Evolutionary conservation across 2,113 vertebrate species (phyloP).

Genomic region (Pomatorhinus ruficollis): DNA sequence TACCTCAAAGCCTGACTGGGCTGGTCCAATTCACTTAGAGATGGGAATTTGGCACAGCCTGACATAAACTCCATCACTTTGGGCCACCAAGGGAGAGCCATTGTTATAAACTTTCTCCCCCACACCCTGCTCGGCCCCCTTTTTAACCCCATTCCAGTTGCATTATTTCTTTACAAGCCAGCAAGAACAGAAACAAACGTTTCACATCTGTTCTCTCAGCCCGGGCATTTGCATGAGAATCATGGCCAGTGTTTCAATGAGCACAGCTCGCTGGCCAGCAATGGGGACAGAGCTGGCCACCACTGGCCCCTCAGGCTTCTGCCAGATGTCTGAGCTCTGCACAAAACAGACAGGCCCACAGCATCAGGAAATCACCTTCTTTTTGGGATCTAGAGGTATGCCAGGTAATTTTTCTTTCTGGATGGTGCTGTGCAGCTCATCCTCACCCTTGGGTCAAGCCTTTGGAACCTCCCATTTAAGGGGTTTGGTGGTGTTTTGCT

Average conservation of each 20-base stretch:
- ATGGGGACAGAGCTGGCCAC: constrained; percentile 61
- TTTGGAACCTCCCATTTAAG: background rate
- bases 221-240: constrained; percentile 93
- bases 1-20: constrained; percentile 27
- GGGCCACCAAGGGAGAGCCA: constrained; percentile 84
- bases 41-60: constrained; percentile 42
- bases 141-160: constrained; percentile 55
- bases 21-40: constrained; percentile 22
- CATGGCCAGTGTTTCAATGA: constrained; percentile 76
- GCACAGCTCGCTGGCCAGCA: constrained; percentile 77
- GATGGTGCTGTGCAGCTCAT: background rate
- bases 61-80: constrained; percentile 35
- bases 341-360: constrained; percentile 68
- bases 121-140: constrained; percentile 29
- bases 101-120: constrained; percentile 66
- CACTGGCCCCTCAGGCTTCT: constrained; percentile 64
- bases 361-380: constrained; percentile 79
- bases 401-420: background rate
- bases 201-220: constrained; percentile 91
- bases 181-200: constrained; percentile 91
- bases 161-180: constrained; percentile 94
- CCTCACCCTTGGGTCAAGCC: background rate
- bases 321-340: constrained; percentile 86
- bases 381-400: constrained; percentile 7
- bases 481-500: background rate